Evolutionary conservation across 1,140 invertebrate genomes (phyloP).

Genomic region (Achroia grisella): DNA sequence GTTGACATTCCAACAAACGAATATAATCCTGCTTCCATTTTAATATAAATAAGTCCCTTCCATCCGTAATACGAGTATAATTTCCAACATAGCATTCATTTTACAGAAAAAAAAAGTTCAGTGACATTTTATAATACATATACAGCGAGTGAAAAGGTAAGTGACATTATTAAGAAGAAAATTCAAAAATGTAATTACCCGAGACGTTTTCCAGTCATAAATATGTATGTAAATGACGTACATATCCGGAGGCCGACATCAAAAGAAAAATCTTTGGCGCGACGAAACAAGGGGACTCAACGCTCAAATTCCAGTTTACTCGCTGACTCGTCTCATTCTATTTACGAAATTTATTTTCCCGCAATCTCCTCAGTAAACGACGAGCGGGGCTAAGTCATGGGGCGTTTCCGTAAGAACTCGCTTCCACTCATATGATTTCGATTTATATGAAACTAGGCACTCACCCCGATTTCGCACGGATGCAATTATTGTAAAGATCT

Average conservation of each 20-base stretch:
- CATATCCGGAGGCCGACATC: neutral
- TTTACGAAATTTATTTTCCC: constrained; percentile 39
- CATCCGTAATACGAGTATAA: too few species aligned
- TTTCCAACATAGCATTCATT: too few species aligned
- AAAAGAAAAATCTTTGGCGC: constrained; percentile 3
- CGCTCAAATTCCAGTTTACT: constrained; percentile 16
- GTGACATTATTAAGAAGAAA: neutral
- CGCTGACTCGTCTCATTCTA: constrained; percentile 28
- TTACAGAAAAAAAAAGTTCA: too few species aligned
- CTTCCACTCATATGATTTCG: constrained; percentile 17
- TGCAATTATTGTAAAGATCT: too few species aligned
- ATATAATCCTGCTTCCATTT: too few species aligned
- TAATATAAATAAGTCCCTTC: too few species aligned
- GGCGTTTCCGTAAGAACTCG: constrained; percentile 20
- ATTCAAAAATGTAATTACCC: constrained; percentile 8
- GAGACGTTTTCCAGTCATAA: constrained; percentile 7
- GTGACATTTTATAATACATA: too few species aligned
- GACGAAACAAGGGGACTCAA: constrained; percentile 10
- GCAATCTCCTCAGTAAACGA: constrained; percentile 29
- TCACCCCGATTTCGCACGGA: too few species aligned
- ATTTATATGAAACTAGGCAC: constrained; percentile 23
- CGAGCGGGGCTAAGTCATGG: constrained; percentile 12
- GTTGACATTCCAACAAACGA: too few species aligned
- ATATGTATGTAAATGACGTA: constrained; percentile 5
- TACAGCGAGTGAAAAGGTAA: too few species aligned